Percentiles rank a stretch among this genome's conserved stretches.
Conservation (phyloP, 2,113 vertebrate genomes). For the Prolemur simus region DNA sequence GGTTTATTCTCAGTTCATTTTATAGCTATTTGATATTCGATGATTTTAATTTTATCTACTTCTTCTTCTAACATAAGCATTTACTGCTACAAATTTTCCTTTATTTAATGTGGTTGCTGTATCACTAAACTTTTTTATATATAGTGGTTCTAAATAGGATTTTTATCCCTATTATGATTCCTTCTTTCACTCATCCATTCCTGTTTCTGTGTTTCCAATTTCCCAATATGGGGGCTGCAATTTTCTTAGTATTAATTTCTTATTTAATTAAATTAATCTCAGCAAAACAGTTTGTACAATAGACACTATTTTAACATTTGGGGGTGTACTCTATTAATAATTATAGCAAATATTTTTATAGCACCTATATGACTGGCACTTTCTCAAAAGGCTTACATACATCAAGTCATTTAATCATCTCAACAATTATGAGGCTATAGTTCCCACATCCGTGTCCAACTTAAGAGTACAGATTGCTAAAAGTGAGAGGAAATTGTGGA, state of each 20-base stretch:
- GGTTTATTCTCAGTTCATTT: not conserved
- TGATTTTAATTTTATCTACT: not conserved
- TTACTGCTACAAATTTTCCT: not conserved
- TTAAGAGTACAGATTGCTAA: not conserved
- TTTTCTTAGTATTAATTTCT: not conserved
- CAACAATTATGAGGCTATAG: not conserved
- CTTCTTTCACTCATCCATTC: not conserved
- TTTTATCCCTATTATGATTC: not conserved
- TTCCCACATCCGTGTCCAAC: not conserved
- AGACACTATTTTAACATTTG: not conserved
- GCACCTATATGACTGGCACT: not conserved
- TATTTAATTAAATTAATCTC: not conserved
- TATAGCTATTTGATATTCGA: not conserved
- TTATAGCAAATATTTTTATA: not conserved
- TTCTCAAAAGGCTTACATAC: not conserved
- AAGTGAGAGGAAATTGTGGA: not conserved
- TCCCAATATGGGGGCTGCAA: not conserved
- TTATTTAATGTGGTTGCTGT: not conserved
- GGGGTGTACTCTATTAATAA: not conserved
- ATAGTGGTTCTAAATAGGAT: not conserved
- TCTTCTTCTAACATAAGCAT: not conserved
- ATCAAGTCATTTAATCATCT: not conserved
- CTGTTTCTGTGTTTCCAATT: not conserved
- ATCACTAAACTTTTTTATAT: not conserved
- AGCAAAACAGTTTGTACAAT: not conserved